These are phyloP conservation scores for Anastrepha obliqua DNA, from an alignment of 1,140 invertebrate genomes.

Conservation along the genomic window DNA sequence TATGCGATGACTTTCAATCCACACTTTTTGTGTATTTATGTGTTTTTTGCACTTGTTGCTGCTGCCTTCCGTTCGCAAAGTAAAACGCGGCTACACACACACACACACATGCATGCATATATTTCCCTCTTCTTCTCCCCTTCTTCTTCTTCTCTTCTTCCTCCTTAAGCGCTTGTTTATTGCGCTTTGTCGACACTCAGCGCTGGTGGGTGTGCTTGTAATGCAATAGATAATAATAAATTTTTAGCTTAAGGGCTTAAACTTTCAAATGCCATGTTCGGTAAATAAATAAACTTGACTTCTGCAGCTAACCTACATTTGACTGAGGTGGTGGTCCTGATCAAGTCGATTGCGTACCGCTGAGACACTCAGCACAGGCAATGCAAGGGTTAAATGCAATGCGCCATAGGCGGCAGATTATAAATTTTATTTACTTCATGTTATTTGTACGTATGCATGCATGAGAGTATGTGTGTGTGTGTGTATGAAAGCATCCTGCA, in stretches of 20 bases:
- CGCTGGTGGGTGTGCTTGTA: background rate
- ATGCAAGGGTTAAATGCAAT: background rate
- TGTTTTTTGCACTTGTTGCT: conserved; percentile 55
- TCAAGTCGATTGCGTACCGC: conserved; percentile 8
- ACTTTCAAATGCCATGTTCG: conserved; percentile 44
- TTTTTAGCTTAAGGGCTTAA: conserved; percentile 10
- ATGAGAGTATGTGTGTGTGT: background rate
- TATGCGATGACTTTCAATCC: conserved; percentile 54
- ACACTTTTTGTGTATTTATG: conserved; percentile 59
- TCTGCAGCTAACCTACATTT: background rate
- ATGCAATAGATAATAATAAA: conserved; percentile 57
- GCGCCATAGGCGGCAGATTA: background rate
- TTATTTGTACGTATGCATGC: background rate
- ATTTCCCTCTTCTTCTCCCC: background rate
- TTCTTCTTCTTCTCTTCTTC: background rate
- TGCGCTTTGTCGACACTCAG: background rate
- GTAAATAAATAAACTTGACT: conserved; percentile 15
- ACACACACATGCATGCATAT: background rate
- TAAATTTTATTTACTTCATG: background rate
- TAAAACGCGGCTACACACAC: too few species aligned
- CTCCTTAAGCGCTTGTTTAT: background rate
- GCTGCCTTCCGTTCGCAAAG: background rate
- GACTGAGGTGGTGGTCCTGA: background rate
- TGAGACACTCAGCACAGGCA: background rate
- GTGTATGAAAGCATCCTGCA: background rate